A percentile compares a stretch with the other conserved stretches of the same genome.
These are phyloP conservation scores for Tetramorium bicarinatum DNA, from an alignment of 2,888 invertebrate species.

Conservation along the genomic window DNA sequence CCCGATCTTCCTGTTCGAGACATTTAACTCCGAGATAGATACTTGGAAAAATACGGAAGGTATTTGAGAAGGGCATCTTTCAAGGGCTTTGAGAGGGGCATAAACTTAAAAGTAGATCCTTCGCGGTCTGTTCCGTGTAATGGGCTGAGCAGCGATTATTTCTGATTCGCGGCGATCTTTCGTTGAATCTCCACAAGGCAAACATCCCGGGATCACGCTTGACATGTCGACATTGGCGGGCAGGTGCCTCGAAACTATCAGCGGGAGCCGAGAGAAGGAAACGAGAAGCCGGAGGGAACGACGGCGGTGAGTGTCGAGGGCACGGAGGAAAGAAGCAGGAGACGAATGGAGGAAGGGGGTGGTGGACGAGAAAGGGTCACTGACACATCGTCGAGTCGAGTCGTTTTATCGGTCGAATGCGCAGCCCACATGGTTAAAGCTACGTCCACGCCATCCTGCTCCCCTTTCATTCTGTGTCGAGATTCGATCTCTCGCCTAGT, in stretches of 20 bases:
- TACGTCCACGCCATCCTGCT: slow-evolving; percentile 57
- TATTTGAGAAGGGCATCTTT: not conserved
- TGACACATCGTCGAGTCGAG: slow-evolving; percentile 80
- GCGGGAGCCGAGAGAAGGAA: slow-evolving; percentile 37
- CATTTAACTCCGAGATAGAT: not conserved
- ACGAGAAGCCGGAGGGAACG: slow-evolving; percentile 32
- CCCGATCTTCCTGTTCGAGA: not conserved
- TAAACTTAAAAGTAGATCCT: not conserved
- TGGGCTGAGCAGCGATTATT: not conserved
- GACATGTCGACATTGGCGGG: slow-evolving; percentile 32
- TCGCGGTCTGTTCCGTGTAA: not conserved
- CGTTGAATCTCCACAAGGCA: slow-evolving; percentile 1
- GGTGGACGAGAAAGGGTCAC: slow-evolving; percentile 75
- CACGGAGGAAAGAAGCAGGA: slow-evolving; percentile 32
- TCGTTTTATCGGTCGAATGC: slow-evolving; percentile 78
- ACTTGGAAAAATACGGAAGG: not conserved
- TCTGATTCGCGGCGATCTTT: not conserved
- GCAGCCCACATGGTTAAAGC: slow-evolving; percentile 73
- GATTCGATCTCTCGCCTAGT: slow-evolving; percentile 26
- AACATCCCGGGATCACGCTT: slow-evolving; percentile 9
- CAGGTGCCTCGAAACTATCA: slow-evolving; percentile 37
- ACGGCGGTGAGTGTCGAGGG: slow-evolving; percentile 30
- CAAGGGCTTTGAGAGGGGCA: not conserved
- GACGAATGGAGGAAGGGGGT: slow-evolving; percentile 46
- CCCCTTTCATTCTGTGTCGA: slow-evolving; percentile 30